These are phyloP conservation scores for Apodemus agrarius DNA, from an alignment of 2,797 vertebrate species.

Conservation along the genomic window DNA sequence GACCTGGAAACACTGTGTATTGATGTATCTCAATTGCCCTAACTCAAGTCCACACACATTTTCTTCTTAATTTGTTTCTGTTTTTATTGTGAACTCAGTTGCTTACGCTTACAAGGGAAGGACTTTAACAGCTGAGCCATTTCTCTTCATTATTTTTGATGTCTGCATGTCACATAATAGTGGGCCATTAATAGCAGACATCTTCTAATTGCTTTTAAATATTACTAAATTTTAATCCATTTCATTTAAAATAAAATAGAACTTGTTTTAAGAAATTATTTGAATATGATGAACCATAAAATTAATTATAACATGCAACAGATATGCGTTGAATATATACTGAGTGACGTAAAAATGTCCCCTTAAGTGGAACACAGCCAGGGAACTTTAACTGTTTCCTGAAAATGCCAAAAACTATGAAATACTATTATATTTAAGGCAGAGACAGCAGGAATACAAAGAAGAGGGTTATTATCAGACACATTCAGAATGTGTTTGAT, in stretches of 20 bases:
- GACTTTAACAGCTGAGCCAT: not conserved
- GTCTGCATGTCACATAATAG: not conserved
- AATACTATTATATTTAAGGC: not conserved
- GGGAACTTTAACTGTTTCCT: constrained; percentile 17
- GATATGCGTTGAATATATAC: not conserved
- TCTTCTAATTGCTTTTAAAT: constrained; percentile 37
- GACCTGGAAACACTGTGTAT: not conserved
- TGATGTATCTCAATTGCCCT: not conserved
- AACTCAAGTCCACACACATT: not conserved
- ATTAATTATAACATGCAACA: constrained; percentile 49
- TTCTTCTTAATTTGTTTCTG: not conserved
- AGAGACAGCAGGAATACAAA: constrained; percentile 26
- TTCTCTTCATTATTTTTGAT: not conserved
- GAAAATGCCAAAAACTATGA: not conserved
- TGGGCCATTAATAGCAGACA: constrained; percentile 42
- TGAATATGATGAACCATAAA: constrained; percentile 35
- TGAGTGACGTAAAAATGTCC: constrained; percentile 18
- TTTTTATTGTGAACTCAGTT: not conserved
- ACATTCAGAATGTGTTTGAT: constrained; percentile 46
- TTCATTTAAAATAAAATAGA: constrained; percentile 46
- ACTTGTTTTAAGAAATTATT: constrained; percentile 57
- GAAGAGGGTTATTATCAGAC: constrained; percentile 34
- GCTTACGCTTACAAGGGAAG: not conserved
- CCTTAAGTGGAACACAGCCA: not conserved
- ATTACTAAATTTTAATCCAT: not conserved